Evolutionary conservation across 2,888 invertebrate genomes (phyloP).

Genomic region (Nomada fucata): DNA sequence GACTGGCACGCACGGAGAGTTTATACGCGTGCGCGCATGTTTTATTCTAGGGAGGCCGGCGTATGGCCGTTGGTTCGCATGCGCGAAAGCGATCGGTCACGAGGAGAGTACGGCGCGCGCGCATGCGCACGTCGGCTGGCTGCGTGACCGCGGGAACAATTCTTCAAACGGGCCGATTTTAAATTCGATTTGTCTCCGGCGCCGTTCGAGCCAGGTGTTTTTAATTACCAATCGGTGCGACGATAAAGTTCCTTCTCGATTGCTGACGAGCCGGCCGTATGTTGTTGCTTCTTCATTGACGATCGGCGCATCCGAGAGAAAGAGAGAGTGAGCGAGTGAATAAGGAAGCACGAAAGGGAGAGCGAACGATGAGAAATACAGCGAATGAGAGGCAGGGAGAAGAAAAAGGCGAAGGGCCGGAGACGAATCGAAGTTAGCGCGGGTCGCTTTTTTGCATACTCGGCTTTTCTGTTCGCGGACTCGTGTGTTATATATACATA

Average conservation of each 20-base stretch:
- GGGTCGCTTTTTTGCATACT: constrained; percentile 53
- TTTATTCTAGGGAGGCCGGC: not conserved
- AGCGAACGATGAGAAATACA: not conserved
- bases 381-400: too few species aligned
- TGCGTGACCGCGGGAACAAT: constrained; percentile 14
- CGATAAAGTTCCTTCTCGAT: constrained; percentile 56
- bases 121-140: constrained; percentile 7
- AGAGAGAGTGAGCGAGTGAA: too few species aligned
- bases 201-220: constrained; percentile 4
- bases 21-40: not conserved
- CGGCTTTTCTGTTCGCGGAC: constrained; percentile 36
- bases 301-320: constrained; percentile 24
- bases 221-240: constrained; percentile 27
- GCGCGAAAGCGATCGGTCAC: constrained; percentile 36
- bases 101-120: not conserved
- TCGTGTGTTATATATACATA: not conserved
- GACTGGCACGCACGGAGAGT: not conserved
- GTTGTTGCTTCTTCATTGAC: constrained; percentile 14
- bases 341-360: not conserved
- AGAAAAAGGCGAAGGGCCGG: constrained; percentile 10
- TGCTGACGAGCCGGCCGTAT: constrained; percentile 31
- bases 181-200: constrained; percentile 34
- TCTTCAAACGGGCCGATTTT: constrained; percentile 22
- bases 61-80: not conserved
- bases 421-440: constrained; percentile 61